phyloP scores from a whole-genome alignment of 2,797 vertebrate species.

The Pseudomugil gertrudae region DNA sequence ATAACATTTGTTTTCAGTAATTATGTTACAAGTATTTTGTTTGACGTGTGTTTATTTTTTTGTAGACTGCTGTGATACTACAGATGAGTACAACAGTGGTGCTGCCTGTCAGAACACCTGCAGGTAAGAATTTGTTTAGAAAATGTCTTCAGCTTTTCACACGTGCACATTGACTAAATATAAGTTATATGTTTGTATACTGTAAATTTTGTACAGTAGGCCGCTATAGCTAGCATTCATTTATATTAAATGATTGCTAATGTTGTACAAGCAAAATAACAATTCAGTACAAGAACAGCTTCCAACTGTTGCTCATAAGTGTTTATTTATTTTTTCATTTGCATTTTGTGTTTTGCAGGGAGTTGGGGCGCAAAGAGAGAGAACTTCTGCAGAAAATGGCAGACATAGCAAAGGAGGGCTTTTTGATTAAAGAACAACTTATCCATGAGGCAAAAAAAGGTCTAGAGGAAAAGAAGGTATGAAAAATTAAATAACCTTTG shows the following conservation, averaged over 20 bases:
- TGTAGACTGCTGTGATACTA: slow-evolving; percentile 92
- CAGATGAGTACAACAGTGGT: slow-evolving; percentile 94
- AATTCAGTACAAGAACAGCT: too few relatives aligned
- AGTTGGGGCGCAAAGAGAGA: slow-evolving; percentile 87
- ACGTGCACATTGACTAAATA: not conserved
- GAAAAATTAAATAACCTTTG: not conserved
- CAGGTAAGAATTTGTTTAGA: slow-evolving; percentile 76
- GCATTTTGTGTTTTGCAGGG: slow-evolving; percentile 75
- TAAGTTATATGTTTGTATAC: too few relatives aligned
- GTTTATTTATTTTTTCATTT: too few relatives aligned
- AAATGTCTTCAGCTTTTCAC: not conserved
- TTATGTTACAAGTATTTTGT: not conserved
- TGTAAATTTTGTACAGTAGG: too few relatives aligned
- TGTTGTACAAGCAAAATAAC: too few relatives aligned
- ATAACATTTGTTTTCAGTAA: not conserved
- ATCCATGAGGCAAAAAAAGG: slow-evolving; percentile 88
- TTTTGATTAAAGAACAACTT: slow-evolving; percentile 87
- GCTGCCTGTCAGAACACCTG: slow-evolving; percentile 89
- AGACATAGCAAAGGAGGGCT: slow-evolving; percentile 90
- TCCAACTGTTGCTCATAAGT: too few relatives aligned
- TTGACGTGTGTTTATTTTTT: not conserved
- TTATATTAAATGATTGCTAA: too few relatives aligned
- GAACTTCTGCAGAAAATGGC: slow-evolving; percentile 87
- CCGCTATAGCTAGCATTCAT: too few relatives aligned
- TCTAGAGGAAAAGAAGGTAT: slow-evolving; percentile 89